phyloP scores from a whole-genome alignment of 1,140 invertebrate genomes.

The Heliothis virescens region DNA sequence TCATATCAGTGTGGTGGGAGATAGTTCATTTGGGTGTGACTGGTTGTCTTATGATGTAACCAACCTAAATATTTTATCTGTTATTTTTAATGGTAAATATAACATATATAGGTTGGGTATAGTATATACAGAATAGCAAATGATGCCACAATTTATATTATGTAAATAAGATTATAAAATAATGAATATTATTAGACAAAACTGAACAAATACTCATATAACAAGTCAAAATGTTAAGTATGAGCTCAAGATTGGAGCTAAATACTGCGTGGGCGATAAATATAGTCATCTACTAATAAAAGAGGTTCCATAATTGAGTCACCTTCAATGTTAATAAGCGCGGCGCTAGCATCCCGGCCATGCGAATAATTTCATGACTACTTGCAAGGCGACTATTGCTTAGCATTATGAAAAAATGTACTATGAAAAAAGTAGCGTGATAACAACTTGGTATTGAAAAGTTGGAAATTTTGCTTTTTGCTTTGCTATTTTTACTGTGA shows the following conservation, averaged over 20 bases:
- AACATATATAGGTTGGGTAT: too few relatives aligned
- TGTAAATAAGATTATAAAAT: neutral
- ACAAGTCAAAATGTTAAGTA: conserved; percentile 52
- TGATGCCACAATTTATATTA: conserved; percentile 2
- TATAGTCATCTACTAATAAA: conserved; percentile 79
- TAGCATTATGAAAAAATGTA: conserved; percentile 1
- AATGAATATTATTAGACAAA: conserved; percentile 8
- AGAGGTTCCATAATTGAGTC: conserved; percentile 70
- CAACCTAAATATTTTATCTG: conserved; percentile 21
- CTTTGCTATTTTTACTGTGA: too few relatives aligned
- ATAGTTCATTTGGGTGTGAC: conserved; percentile 45
- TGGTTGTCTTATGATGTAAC: conserved; percentile 26
- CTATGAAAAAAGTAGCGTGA: neutral
- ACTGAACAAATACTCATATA: conserved; percentile 36
- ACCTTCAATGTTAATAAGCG: conserved; percentile 66
- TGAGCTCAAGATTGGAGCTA: conserved; percentile 57
- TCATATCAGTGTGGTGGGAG: conserved; percentile 38
- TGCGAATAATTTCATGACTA: conserved; percentile 55
- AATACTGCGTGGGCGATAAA: conserved; percentile 71
- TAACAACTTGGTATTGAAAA: too few relatives aligned
- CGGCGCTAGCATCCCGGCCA: conserved; percentile 49
- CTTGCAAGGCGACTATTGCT: conserved; percentile 60
- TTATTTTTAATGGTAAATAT: neutral
- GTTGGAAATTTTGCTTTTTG: too few relatives aligned
- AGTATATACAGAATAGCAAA: neutral